These are phyloP conservation scores for Tyto alba DNA, from an alignment of 2,113 vertebrate genomes.

Conservation along the genomic window DNA sequence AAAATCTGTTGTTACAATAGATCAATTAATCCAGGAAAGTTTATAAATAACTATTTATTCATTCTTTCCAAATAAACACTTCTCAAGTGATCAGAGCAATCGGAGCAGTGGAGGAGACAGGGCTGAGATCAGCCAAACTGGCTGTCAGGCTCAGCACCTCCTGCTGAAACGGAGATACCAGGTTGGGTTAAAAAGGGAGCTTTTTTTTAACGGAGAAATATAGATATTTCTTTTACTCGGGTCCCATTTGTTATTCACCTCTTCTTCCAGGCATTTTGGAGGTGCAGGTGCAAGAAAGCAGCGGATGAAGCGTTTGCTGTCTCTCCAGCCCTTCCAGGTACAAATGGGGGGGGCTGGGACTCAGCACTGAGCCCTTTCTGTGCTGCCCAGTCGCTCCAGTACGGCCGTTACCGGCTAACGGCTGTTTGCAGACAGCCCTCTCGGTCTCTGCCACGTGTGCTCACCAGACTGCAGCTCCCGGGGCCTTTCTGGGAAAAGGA, in stretches of 20 bases:
- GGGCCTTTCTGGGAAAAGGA: neutral
- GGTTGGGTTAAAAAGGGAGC: neutral
- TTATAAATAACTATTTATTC: neutral
- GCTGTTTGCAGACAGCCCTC: neutral
- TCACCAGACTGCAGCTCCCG: neutral
- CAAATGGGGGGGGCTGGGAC: rapidly evolving
- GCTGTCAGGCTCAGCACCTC: neutral
- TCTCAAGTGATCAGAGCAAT: neutral
- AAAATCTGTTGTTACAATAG: neutral
- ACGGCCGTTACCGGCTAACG: no score
- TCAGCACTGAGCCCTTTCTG: neutral
- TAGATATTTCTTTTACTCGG: neutral
- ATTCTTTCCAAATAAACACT: neutral
- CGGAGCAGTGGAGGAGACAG: neutral
- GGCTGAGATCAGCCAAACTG: neutral
- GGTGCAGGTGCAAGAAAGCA: neutral
- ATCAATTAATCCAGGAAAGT: neutral
- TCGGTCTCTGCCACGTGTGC: neutral
- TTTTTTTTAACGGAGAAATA: neutral
- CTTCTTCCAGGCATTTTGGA: neutral
- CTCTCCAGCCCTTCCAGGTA: neutral
- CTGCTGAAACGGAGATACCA: neutral
- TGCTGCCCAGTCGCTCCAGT: neutral
- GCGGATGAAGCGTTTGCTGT: neutral
- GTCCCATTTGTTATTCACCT: neutral